Evolutionary conservation across 2,888 invertebrate species (phyloP), one percentile per base, ranked within the genome.

Genomic region (Pediacus dermestoides): DNA sequence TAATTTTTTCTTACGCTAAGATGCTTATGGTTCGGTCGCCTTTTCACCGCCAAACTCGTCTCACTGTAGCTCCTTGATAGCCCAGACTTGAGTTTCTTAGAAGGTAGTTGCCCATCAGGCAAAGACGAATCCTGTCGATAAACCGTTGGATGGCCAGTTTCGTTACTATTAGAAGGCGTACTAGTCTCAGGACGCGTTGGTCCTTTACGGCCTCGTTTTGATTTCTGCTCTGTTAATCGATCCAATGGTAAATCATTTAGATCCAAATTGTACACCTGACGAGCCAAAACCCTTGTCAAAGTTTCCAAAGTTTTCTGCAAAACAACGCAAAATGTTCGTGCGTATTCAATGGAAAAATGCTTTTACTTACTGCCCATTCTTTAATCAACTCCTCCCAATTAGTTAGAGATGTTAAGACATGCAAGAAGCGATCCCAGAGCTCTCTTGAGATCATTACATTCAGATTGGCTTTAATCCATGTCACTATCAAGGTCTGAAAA

Each of bases 401-500:
- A 0, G 94, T 94, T 3, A 96, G 76, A 1, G 90, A 83, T 0
- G 88, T 86, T 10, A 96, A 73, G 6, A 94, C 85, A 43, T 81
- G 79, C 61, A 94, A 80, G 65, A 96, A 92, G 64, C 88, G 85
- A 71, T 95, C 92, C 96, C 96, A 97, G 27, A 96, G 71, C 57
- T 89, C 85, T 3, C 84, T 77, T 38, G 88, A 85, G 42, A 96
- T 89, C 2, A 86, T 81, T 3, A 95, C 94, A 67, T 94, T 93
- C 53, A 96, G 76, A 70, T 95, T 95, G 0, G 95, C 96, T 61
- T 94, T 91, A 55, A 96, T 95, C 95, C 96, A 96, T 2, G 95
- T 95, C 47, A 96, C 94, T 52, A 96, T 93, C 31, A 96, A 72
- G 1, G 96, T 96, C 78, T 96, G 87, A 58, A 89, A 88, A 51